Evolutionary conservation across 2,888 invertebrate genomes (phyloP), one percentile per base, ranked within the genome.

Genomic region (Myopa tessellatipennis): DNA sequence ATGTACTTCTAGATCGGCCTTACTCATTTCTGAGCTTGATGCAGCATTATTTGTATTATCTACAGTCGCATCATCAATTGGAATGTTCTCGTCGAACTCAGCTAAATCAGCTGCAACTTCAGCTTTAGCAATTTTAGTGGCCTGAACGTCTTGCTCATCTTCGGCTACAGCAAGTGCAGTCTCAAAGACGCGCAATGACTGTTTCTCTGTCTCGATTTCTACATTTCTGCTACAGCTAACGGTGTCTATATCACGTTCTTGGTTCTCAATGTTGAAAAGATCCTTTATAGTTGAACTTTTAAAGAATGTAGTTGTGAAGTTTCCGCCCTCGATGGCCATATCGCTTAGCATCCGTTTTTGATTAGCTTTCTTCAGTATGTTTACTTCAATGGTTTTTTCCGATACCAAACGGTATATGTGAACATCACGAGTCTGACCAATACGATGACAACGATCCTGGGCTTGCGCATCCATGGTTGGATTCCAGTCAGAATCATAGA

Each of bases 401-500:
- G 98, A 98, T 79, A 99, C 96, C 84, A 99, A 91, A 80, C 99
- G 95, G 90, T 97, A 99, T 87, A 99, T 98, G 90, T 98, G 98
- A 81, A 99, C 99, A 92, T 99, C 98, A 83, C 98, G 92, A 26
- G 99, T 99, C 91, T 99, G 99, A 0, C 99, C 99, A 89, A 99
- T 99, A 85, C 99, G 93, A 91, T 99, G 99, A 90, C 98, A 98
- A 83, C 98, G 93, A 91, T 97, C 97, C 90, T 96, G 96, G 81
- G 96, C 97, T 89, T 97, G 97, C 79, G 98, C 98, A 91, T 99
- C 99, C 98, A 99, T 99, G 6, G 98, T 99, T 73, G 99, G 99
- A 92, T 99, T 99, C 99, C 98, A 99, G 90, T 99, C 98, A 80
- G 98, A 98, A 91, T 99, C 99, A 90, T 99, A 99, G 91, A 99